Percentiles rank a stretch among this genome's conserved stretches.
Evolutionary conservation across 2,113 vertebrate genomes (phyloP).

Genomic region (Microtus montanus): DNA sequence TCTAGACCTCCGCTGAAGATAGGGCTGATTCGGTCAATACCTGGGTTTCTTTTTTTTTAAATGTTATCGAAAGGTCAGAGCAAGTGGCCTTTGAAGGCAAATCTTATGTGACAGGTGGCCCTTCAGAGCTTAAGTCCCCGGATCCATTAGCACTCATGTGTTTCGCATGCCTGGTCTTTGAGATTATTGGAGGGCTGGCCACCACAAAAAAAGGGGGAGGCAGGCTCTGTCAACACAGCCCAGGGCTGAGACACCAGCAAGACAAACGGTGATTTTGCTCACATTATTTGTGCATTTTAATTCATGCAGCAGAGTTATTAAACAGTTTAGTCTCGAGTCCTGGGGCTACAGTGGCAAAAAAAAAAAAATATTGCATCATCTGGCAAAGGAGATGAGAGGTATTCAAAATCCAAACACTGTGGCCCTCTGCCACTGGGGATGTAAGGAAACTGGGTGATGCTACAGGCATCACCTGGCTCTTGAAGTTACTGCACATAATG

Average conservation of each 20-base stretch:
- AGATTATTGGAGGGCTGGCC: background rate
- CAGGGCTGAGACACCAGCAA: background rate
- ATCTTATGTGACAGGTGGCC: constrained; percentile 64
- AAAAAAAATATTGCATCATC: background rate
- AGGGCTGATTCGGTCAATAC: constrained; percentile 22
- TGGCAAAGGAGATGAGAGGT: constrained; percentile 7
- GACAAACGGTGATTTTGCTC: background rate
- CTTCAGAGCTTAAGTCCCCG: constrained; percentile 30
- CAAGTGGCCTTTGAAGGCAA: constrained; percentile 74
- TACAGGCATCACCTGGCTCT: background rate
- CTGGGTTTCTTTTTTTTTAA: constrained; percentile 44
- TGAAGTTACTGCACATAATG: background rate
- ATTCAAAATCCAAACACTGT: background rate
- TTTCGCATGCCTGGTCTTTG: constrained; percentile 7
- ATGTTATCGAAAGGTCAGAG: constrained; percentile 72
- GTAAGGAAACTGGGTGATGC: background rate
- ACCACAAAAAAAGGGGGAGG: background rate
- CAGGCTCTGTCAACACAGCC: background rate
- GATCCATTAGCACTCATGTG: constrained; percentile 34
- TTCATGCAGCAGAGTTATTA: constrained; percentile 3
- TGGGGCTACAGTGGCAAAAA: background rate
- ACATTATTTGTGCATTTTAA: background rate
- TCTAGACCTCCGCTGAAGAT: background rate
- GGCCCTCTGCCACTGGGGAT: background rate
- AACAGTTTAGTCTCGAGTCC: background rate